A percentile compares a stretch with the other conserved stretches of the same genome.
Conservation (phyloP, 2,113 vertebrate genomes). For the Platysternon megacephalum region DNA sequence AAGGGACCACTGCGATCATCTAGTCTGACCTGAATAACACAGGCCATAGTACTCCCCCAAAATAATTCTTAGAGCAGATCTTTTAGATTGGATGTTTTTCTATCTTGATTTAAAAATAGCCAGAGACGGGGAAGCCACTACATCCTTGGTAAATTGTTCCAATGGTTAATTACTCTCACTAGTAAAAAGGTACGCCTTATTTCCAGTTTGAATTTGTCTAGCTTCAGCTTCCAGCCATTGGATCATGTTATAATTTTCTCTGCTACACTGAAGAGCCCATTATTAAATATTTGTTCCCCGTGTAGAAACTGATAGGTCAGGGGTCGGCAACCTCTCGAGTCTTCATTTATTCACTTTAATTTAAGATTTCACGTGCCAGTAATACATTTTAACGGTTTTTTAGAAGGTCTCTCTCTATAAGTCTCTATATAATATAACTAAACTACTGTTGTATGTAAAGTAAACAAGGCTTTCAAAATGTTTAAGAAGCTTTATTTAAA, state of each 20-base stretch:
- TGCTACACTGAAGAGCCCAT: neutral
- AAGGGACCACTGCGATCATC: neutral
- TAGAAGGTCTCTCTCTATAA: too few species aligned
- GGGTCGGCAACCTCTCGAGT: too few species aligned
- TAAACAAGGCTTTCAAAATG: too few species aligned
- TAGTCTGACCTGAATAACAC: neutral
- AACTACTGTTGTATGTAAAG: too few species aligned
- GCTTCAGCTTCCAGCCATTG: neutral
- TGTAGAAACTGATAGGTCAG: neutral
- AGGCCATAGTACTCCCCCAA: neutral
- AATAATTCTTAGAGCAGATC: neutral
- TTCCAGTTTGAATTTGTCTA: neutral
- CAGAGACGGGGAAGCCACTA: neutral
- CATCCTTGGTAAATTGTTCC: neutral
- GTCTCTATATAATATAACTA: too few species aligned
- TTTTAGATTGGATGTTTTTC: neutral
- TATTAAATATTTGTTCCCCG: neutral
- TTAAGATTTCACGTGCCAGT: too few species aligned
- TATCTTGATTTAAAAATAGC: neutral
- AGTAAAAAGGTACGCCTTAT: neutral
- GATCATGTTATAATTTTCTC: neutral
- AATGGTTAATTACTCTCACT: neutral
- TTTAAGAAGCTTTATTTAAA: too few species aligned
- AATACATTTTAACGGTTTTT: too few species aligned
- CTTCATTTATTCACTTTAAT: too few species aligned